Base-by-base conservation (phyloP, 2,888 invertebrate species). In the Aphidoletes aphidimyza region DNA sequence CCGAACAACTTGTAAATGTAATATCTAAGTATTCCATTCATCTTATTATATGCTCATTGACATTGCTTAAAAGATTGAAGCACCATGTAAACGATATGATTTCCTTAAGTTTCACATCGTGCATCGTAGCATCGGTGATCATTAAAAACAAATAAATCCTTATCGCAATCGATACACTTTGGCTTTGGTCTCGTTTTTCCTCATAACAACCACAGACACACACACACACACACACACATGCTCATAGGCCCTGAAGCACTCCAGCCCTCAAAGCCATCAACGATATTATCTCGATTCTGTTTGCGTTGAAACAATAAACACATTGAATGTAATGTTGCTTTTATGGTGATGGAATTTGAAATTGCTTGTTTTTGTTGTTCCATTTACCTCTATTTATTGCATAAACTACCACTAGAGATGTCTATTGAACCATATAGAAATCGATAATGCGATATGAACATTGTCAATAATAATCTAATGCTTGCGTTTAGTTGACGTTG, bases 381-480 rank as follows among this genome's bases (percentile, higher is more conserved):
- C 30, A 30, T 69, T 22, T 54, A 26, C 54, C 54, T 54, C 54
- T 54, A 54, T 54, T 54, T 54, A 54, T 54, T 54, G 14, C 17
- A 69, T 30, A 17, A 69, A 34, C 69, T 30, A 30, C 26, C 69
- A 69, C 69, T 30, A 69, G 69, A 69, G 30, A 69, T 69, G 69
- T 69, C 69, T 69, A 69, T 30, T 69, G 30, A 69, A 69, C 69
- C 69, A 69, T 69, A 69, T 69, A 69, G 69, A 14, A 30, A 69
- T 69, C 69, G 69, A 69, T 69, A 69, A 69, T 69, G 69, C 69
- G 69, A 69, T 69, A 69, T 69, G 69, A 69, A 69, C 69, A 69
- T 69, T 69, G 30, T 69, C 69, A 30, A 69, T 69, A 69, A 69
- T 69, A 30, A 69, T 69, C 69, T 30, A 69, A 69, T 69, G 69